Base-by-base conservation (phyloP, 2,797 vertebrate genomes). In the Cirrhinus mrigala region DNA sequence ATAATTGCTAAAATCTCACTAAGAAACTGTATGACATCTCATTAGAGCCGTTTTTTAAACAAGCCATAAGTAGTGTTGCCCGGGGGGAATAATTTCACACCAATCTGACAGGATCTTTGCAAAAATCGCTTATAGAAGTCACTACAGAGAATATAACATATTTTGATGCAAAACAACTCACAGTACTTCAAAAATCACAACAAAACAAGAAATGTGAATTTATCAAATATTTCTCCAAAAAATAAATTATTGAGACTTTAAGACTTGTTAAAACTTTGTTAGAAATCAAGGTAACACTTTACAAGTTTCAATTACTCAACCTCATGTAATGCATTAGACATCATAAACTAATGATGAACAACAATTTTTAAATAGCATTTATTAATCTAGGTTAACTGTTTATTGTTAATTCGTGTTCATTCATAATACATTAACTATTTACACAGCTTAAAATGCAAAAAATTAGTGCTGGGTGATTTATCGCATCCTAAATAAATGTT, bases 1-100 rank as follows among this genome's bases (percentile, higher is more conserved):
- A 58, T 79, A 84, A 69, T 84, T 84, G 75, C 75, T 84, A 54
- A 79, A 79, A 78, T 70, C 64, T 44, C 52, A 69, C 52, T 58
- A 70, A 70, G 37, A 84, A 84, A 46, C 37, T 69, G 64, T 56
- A 78, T 48, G 83, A 79, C 74, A 84, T 58, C 75, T 79, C 75
- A 79, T 79, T 84, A 84, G 24, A 84, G 64, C 7, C 0, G 3
- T 79, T 84, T 79, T 84, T 70, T 20, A 84, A 84, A 84, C 37
- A 40, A 83, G 73, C 48, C 22, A 52, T 40, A 77, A 68, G 29
- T 77, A 48, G 68, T 77, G 82, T 6, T 64, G 68, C 76, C 82
- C n/a, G 22, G 40, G 60, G 71, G 60, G 60, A 77, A 54, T 77
- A 56, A 20, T 66, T 54, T 76, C 60, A 68, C 82, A 76, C 27